Evolutionary conservation across 2,797 vertebrate species (phyloP).

Genomic region (Sparidentex hasta): DNA sequence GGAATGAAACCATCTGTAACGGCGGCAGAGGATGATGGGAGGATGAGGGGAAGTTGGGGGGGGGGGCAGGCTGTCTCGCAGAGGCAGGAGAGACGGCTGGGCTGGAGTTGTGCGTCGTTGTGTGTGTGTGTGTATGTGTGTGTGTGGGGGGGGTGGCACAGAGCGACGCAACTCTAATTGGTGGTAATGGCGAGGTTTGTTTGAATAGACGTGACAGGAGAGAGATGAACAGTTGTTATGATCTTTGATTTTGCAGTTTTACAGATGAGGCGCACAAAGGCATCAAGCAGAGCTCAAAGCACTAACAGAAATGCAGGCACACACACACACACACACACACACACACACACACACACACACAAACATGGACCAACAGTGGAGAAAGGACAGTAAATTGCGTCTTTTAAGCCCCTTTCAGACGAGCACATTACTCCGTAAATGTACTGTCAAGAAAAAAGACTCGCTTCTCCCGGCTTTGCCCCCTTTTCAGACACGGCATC

Average conservation of each 20-base stretch:
- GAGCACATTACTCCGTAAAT: constrained; percentile 25
- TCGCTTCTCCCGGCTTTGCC: neutral
- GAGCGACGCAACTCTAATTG: constrained; percentile 53
- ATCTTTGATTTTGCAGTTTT: constrained; percentile 65
- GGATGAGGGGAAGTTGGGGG: constrained; percentile 39
- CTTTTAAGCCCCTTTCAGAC: constrained; percentile 35
- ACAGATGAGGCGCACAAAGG: constrained; percentile 50
- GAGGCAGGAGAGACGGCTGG: constrained; percentile 18
- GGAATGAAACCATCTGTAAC: constrained; percentile 79
- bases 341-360: neutral
- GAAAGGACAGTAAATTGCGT: constrained; percentile 7
- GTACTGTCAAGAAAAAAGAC: constrained; percentile 18
- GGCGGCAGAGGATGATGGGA: constrained; percentile 55
- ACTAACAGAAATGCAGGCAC: constrained; percentile 12
- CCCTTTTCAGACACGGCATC: constrained; percentile 14
- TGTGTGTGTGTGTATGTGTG: neutral
- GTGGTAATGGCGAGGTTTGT: constrained; percentile 56
- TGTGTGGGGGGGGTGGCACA: neutral
- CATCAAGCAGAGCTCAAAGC: constrained; percentile 48
- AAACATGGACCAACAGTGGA: neutral
- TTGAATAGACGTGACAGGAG: constrained; percentile 49
- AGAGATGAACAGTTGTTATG: constrained; percentile 37
- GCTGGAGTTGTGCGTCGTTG: constrained; percentile 13
- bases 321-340: too few species aligned
- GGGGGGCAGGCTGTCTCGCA: constrained; percentile 12